Base-by-base conservation (phyloP, 2,113 vertebrate species). In the Ginglymostoma cirratum region DNA sequence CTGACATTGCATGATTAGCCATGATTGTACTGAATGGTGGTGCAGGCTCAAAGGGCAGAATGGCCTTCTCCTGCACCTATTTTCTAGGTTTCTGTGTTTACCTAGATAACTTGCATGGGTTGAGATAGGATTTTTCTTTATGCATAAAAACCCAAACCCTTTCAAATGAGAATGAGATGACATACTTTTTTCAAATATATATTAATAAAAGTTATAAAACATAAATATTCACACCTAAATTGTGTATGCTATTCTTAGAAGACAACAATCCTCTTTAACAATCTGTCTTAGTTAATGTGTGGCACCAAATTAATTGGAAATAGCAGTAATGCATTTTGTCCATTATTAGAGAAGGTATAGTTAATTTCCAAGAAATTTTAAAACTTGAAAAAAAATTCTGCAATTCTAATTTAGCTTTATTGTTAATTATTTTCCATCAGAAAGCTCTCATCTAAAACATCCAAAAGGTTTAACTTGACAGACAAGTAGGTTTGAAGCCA, bases 381-480 rank as follows among this genome's bases (percentile, higher is more conserved):
- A 90, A 61, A 30, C 2, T 55, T 87, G 34, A 45, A 83, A 83
- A 85, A n/a, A 85, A 23, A 86, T 30, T 90, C 27, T 61, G 10
- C 48, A 90, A 90, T 90, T 90, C 55, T 5, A 30, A 61, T 90
- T 61, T 89, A 52, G 52, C 6, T 4, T 55, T 61, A 86, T 52
- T 80, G 76, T 78, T 80, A 80, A 80, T 38, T 87, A 55, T 52
- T 27, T 87, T 55, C 23, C 23, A 55, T 61, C 10, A 34, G 45
- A 89, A 89, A 89, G 10, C 86, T 86, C 48, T 55, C 48, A 89
- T 89, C 48, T 89, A 89, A 89, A 72, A 72, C 8, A 72, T 72
- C 70, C 7, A 72, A 72, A 83, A 55, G 5, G 45, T 55, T 89
- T 89, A 61, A 89, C 21, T 86, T 48, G 27, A 86, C 48, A 86